These are phyloP conservation scores for Pediacus dermestoides DNA, from an alignment of 2,888 invertebrate species.

Conservation along the genomic window DNA sequence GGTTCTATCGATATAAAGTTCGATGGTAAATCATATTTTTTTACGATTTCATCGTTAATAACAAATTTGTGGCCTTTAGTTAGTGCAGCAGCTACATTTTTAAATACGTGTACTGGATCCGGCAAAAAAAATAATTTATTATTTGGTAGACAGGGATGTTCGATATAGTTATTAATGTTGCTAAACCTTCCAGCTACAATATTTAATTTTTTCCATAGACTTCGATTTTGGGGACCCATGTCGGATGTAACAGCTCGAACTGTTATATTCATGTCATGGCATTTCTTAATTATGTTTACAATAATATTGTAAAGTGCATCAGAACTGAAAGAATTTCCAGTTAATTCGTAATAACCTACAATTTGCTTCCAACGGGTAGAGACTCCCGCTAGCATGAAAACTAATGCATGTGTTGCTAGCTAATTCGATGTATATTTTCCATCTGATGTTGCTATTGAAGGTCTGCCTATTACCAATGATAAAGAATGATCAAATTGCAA, in stretches of 20 bases:
- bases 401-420: slow-evolving; percentile 11
- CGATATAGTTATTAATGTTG: slow-evolving; percentile 6
- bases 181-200: slow-evolving; percentile 3
- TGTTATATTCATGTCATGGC: background rate
- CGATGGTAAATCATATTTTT: slow-evolving; percentile 12
- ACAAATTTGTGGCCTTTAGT: slow-evolving; percentile 8
- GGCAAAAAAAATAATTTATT: slow-evolving; percentile 15
- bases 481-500: slow-evolving; percentile 12
- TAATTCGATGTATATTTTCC: slow-evolving; percentile 3
- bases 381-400: slow-evolving; percentile 15
- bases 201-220: slow-evolving; percentile 5
- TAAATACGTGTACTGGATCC: slow-evolving; percentile 16
- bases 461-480: slow-evolving; percentile 9
- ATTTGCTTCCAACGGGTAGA: slow-evolving; percentile 21
- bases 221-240: slow-evolving; percentile 11
- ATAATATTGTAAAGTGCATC: slow-evolving; percentile 2
- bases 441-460: slow-evolving; percentile 7
- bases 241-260: slow-evolving; percentile 6
- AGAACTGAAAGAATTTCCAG: slow-evolving; percentile 14
- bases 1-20: slow-evolving; percentile 8
- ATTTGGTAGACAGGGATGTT: slow-evolving; percentile 4
- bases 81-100: slow-evolving; percentile 15
- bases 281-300: slow-evolving; percentile 2
- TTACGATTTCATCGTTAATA: slow-evolving; percentile 7
- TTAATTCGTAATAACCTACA: slow-evolving; percentile 19